A percentile compares a stretch with the other conserved stretches of the same genome.
Evolutionary conservation across 2,888 invertebrate species (phyloP).

Genomic region (Tetropium fuscum): DNA sequence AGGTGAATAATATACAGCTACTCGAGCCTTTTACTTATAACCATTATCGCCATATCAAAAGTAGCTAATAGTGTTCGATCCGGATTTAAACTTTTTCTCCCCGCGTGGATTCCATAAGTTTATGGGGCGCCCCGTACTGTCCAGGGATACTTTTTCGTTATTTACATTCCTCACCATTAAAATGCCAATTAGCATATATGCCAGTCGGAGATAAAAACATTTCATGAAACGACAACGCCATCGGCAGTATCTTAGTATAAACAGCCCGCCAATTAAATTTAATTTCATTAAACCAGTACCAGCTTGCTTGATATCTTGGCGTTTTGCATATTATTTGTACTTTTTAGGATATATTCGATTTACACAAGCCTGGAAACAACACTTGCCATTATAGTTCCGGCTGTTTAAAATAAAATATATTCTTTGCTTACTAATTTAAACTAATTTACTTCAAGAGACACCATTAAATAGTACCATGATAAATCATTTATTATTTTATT

Average conservation of each 20-base stretch:
- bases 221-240: constrained; percentile 45
- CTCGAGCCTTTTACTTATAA: no score
- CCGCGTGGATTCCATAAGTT: not conserved
- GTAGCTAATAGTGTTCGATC: no score
- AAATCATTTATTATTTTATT: no score
- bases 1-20: no score
- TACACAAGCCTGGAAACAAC: no score
- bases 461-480: no score
- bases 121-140: constrained; percentile 14
- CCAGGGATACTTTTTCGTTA: constrained; percentile 4
- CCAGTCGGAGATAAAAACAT: constrained; percentile 53
- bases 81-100: not conserved
- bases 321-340: constrained; percentile 39
- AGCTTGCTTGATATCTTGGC: constrained; percentile 41
- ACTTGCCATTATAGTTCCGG: no score
- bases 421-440: no score
- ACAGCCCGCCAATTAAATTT: constrained; percentile 56
- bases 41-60: no score
- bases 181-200: constrained; percentile 55
- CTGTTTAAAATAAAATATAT: no score
- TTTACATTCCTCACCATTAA: constrained; percentile 34
- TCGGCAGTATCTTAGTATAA: constrained; percentile 45
- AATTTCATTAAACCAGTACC: constrained; percentile 55
- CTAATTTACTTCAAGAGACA: no score
- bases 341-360: no score